Evolutionary conservation across 1,140 invertebrate species (phyloP), one percentile per base, ranked within the genome.

Genomic region (Drosophila ironensis): DNA sequence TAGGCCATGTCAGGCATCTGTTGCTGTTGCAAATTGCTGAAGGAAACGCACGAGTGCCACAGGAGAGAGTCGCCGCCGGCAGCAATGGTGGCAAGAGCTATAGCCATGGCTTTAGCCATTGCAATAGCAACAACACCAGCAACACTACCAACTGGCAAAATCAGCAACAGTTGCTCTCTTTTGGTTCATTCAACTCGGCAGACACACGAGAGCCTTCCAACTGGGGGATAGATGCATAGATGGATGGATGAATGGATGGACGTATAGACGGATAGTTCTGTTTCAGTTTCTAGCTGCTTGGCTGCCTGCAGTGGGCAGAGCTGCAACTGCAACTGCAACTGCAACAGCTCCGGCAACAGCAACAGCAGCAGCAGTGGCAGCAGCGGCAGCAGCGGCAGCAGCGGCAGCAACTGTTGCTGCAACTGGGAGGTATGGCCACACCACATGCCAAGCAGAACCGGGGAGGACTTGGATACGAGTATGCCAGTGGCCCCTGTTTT

Each of bases 1-100:
- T 81, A 82, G 76, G 69, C 80, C 25, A 69, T 66, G 54, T 45
- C 66, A 52, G 76, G 76, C 76, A 81, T 81, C 72, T 81, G 69
- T 28, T 72, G 68, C 70, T 82, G 57, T 59, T 73, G 80, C 64
- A 74, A 84, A 84, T 84, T 86, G 78, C 78, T 84, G 69, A 82
- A 82, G 78, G 78, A 82, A 84, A 82, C 80, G 80, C 78, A 82
- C 78, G 78, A 82, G 78, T 86, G 80, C 60, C 51, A 56, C 59
- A 86, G 77, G 60, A 71, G 72, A 84, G 72, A 64, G 63, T 53
- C 35, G 37, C 41, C 56, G 44, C 19, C 19, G 3, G 8, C 40
- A 56, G 17, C 30, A 20, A n/a, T n/a, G n/a, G n/a, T n/a, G n/a
- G n/a, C n/a, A n/a, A n/a, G n/a, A n/a, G n/a, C n/a, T n/a, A n/a